Conservation (phyloP, 37 sponge, comb jelly and placozoan species). For the Chondrosia reniformis region DNA sequence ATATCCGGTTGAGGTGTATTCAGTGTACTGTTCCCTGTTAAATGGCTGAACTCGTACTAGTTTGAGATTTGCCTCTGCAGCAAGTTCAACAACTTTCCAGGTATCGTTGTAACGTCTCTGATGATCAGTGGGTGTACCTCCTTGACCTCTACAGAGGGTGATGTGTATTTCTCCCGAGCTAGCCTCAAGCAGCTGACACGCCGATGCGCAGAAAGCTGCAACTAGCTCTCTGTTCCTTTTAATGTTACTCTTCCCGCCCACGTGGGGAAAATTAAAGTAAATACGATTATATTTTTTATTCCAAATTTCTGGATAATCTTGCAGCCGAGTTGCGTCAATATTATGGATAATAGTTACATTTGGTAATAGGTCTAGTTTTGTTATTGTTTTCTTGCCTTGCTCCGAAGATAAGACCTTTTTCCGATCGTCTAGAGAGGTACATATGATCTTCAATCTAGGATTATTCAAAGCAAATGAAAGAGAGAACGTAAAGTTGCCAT, state of each 20-base stretch:
- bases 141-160: conserved; percentile 75
- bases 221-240: conserved; percentile 52
- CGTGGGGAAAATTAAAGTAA: conserved; percentile 86
- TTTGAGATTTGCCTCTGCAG: conserved; percentile 59
- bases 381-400: conserved; percentile 12
- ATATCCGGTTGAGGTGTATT: conserved; percentile 69
- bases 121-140: conserved; percentile 70
- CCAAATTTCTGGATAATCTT: conserved; percentile 1
- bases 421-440: conserved; percentile 36
- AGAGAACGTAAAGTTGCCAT: conserved; percentile 84
- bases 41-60: conserved; percentile 48
- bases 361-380: not conserved
- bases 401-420: conserved; percentile 2
- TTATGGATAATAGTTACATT: conserved; percentile 27
- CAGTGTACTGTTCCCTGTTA: conserved; percentile 16
- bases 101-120: conserved; percentile 66
- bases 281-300: conserved; percentile 26
- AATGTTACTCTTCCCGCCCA: conserved; percentile 80
- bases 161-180: conserved; percentile 41
- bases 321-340: conserved; percentile 67
- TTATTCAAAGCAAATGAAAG: not conserved
- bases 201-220: conserved; percentile 44
- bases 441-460: not conserved
- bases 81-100: conserved; percentile 80
- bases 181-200: conserved; percentile 24